A percentile compares a stretch with the other conserved stretches of the same genome.
phyloP scores from a whole-genome alignment of 2,797 vertebrate species.

The Lepus oiostolus region DNA sequence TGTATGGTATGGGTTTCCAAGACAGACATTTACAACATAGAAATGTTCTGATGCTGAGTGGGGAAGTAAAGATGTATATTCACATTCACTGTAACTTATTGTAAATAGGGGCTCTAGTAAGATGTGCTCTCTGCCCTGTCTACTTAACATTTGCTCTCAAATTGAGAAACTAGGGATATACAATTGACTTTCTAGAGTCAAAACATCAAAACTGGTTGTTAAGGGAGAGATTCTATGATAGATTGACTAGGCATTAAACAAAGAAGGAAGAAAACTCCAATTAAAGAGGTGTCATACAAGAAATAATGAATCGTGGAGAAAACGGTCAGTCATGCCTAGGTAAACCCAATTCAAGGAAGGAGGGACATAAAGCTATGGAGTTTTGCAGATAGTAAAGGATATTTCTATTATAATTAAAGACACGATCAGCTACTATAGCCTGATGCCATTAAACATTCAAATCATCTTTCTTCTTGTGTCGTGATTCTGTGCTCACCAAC shows the following conservation, averaged over 20 bases:
- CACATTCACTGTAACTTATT: neutral
- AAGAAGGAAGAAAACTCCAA: slow-evolving; percentile 46
- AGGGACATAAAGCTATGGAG: neutral
- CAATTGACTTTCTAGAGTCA: neutral
- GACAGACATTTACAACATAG: neutral
- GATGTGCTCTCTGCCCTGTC: neutral
- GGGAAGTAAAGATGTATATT: neutral
- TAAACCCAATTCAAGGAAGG: neutral
- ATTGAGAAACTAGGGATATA: neutral
- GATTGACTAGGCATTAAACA: slow-evolving; percentile 5
- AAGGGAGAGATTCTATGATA: neutral
- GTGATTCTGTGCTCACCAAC: neutral
- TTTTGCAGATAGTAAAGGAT: slow-evolving; percentile 9
- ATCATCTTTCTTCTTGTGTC: neutral
- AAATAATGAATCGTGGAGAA: neutral
- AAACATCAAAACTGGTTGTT: neutral
- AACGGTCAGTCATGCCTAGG: neutral
- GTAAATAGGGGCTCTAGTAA: neutral
- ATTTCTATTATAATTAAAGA: neutral
- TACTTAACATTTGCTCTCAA: neutral
- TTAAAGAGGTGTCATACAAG: neutral
- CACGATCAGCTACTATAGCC: neutral
- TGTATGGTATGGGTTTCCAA: neutral
- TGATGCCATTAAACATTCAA: slow-evolving; percentile 10
- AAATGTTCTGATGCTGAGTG: neutral